Evolutionary conservation across 2,113 vertebrate genomes (phyloP).

Genomic region (Falcunculus frontatus): DNA sequence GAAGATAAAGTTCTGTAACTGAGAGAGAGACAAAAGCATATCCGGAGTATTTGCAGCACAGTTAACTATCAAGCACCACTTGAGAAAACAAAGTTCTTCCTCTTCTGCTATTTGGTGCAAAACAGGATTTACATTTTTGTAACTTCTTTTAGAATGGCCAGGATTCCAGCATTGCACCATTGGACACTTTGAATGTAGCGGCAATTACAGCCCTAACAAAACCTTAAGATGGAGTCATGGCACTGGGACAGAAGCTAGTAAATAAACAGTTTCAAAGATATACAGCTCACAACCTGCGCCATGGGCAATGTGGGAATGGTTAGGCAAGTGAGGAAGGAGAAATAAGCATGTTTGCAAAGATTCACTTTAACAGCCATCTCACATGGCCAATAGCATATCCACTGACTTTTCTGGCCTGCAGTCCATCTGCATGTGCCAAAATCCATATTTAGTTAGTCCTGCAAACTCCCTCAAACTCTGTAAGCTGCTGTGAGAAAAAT

Average conservation of each 20-base stretch:
- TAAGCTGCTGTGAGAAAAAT: not conserved
- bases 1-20: not conserved
- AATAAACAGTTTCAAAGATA: not conserved
- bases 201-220: not conserved
- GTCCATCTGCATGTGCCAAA: not conserved
- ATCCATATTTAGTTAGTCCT: not conserved
- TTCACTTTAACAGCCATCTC: not conserved
- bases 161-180: not conserved
- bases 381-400: not conserved
- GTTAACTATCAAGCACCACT: not conserved
- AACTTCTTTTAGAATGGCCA: not conserved
- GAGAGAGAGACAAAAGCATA: not conserved
- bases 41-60: accelerated
- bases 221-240: not conserved
- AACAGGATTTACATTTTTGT: not conserved
- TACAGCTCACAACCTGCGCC: not conserved
- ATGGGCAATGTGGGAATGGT: not conserved
- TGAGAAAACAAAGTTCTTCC: not conserved
- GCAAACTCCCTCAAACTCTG: not conserved
- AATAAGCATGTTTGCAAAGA: not conserved
- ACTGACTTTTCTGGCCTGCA: not conserved
- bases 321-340: not conserved
- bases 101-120: not conserved
- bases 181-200: not conserved
- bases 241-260: not conserved